Evolutionary conservation across 2,888 invertebrate genomes (phyloP).

Genomic region (Machimus rusticus): DNA sequence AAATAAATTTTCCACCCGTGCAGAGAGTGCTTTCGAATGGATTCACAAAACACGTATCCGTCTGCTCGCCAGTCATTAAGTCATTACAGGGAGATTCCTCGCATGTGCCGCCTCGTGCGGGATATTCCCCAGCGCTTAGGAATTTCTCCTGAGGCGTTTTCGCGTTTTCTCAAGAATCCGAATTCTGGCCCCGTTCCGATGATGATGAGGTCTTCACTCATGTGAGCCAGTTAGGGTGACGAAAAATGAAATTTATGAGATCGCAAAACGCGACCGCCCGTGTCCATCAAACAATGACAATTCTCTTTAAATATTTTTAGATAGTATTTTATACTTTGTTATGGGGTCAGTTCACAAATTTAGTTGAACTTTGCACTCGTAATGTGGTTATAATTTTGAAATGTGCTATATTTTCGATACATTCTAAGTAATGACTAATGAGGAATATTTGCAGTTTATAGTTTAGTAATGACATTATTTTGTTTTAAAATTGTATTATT

Average conservation of each 20-base stretch:
- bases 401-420: background rate
- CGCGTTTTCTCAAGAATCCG: background rate
- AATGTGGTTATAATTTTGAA: background rate
- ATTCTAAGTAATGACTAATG: background rate
- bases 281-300: background rate
- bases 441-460: background rate
- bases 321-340: background rate
- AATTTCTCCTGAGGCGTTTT: background rate
- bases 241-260: background rate
- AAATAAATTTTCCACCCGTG: constrained; percentile 40
- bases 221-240: background rate
- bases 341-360: background rate
- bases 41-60: constrained; percentile 9
- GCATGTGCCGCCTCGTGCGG: background rate
- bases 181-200: background rate
- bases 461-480: background rate
- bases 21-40: constrained; percentile 21
- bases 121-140: background rate
- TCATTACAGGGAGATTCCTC: background rate
- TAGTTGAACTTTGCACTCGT: background rate
- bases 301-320: background rate
- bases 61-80: background rate
- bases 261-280: background rate
- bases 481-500: too few relatives aligned
- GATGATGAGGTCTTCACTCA: background rate